Base-by-base conservation (phyloP, 2,888 invertebrate genomes). In the Scaptodrosophila latifasciaeformis region DNA sequence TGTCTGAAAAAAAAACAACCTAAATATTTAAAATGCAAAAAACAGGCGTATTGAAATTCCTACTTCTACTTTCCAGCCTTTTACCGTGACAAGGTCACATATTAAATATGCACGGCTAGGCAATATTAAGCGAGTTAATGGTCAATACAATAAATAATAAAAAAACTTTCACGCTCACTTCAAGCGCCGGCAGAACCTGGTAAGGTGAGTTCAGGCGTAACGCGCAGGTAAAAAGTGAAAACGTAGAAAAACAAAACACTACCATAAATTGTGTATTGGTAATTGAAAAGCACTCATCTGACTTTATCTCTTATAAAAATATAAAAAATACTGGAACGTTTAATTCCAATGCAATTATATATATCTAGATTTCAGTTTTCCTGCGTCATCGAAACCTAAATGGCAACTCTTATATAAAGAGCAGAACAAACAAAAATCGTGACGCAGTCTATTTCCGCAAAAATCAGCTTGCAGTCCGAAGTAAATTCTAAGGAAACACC, bases 161-260 rank as follows among this genome's bases (percentile, higher is more conserved):
- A 67, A 67, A 66, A 63, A 66, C 71, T 72, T 71, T 71, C 64
- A 51, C 69, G 59, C 45, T 62, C 2, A 49, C 55, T n/a, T n/a
- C n/a, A n/a, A n/a, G n/a, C n/a, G n/a, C n/a, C n/a, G n/a, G n/a
- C n/a, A n/a, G n/a, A n/a, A n/a, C n/a, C n/a, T n/a, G n/a, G n/a
- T n/a, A n/a, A n/a, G 54, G 2, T 54, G 55, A 58, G 44, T 62
- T 72, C 62, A 62, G 59, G 69, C 72, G 67, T 62, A 56, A 31
- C 44, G 24, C 45, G 49, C 52, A 69, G 39, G 69, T 21, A 76
- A 72, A 75, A 72, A 76, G 75, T 76, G 76, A 72, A 67, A 55
- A 24, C 42, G 61, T 61, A 62, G 48, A 37, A 60, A 56, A 57
- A 45, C 59, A 45, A 49, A 59, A 62, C 59, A 63, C 37, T 34